Base-by-base conservation (phyloP, 2,888 invertebrate species). In the Neocrepidodera transversa region DNA sequence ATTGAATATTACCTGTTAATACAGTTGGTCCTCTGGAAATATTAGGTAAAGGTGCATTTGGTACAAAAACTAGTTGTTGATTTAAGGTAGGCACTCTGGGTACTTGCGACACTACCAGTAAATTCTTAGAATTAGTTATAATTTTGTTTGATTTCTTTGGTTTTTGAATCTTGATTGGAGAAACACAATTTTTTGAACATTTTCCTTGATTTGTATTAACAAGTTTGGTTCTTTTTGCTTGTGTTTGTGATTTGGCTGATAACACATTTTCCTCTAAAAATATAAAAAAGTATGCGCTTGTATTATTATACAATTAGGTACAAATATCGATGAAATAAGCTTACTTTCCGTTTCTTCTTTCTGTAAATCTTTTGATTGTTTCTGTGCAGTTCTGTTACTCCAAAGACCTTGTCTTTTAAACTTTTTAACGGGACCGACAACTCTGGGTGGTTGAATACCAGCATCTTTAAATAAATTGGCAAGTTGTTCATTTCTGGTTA, bases 401-500 rank as follows among this genome's bases (percentile, higher is more conserved):
- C 76, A 77, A 55, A 66, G 71, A 17, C 65, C 63, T 2, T 64
- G 61, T 26, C 66, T 63, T 47, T 66, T 72, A 58, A 75, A 71
- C 36, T 71, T 70, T 47, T 72, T 76, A 63, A 73, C 64, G 45
- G 60, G 60, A 10, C 72, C 76, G 70, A 71, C 74, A 47, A 70
- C 75, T 48, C 71, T 66, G 13, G 81, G 81, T 45, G 80, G 68
- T 58, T 73, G 70, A 61, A 81, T 79, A 16, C 79, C 78, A 8
- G 80, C 79, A 69, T 78, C 76, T 62, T 73, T 75, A 17, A 82
- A 70, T 48, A 81, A 72, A 59, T 69, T 72, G 17, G 70, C 70
- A 28, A 82, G 67, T 48, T 79, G 79, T 63, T 80, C 79, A 68
- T 78, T 79, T 62, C 80, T 70, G 18, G 67, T 65, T n/a, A 78